Percentiles rank a stretch among this genome's conserved stretches.
phyloP scores from a whole-genome alignment of 1,140 invertebrate genomes.

The Protaetia brevitarsis region DNA sequence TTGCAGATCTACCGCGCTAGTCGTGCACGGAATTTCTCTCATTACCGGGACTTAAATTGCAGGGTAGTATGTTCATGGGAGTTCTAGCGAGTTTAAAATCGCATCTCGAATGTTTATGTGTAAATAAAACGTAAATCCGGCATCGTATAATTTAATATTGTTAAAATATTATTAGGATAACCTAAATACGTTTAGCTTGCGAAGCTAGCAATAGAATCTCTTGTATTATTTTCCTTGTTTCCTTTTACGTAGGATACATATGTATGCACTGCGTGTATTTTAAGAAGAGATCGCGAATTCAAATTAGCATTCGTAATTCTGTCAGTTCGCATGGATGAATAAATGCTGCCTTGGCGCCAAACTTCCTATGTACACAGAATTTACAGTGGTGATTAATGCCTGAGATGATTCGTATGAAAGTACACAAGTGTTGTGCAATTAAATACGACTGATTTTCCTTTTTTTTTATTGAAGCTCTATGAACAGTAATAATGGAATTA shows the following conservation, averaged over 20 bases:
- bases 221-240: too few relatives aligned
- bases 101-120: too few relatives aligned
- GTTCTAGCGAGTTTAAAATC: background rate
- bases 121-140: too few relatives aligned
- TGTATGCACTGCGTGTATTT: background rate
- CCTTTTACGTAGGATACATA: too few relatives aligned
- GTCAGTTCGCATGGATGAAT: background rate
- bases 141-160: too few relatives aligned
- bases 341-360: background rate
- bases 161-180: background rate
- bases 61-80: conserved; percentile 4
- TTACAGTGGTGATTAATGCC: background rate
- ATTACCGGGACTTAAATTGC: background rate
- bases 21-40: background rate
- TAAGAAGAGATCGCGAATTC: background rate
- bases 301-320: background rate
- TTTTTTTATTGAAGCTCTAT: background rate
- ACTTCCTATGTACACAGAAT: background rate
- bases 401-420: background rate
- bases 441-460: background rate
- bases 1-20: background rate
- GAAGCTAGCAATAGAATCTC: too few relatives aligned
- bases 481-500: background rate
- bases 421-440: too few relatives aligned
- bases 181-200: background rate